Evolutionary conservation across 2,797 vertebrate genomes (phyloP), one percentile per base, ranked within the genome.

Genomic region (Gastrophryne carolinensis): DNA sequence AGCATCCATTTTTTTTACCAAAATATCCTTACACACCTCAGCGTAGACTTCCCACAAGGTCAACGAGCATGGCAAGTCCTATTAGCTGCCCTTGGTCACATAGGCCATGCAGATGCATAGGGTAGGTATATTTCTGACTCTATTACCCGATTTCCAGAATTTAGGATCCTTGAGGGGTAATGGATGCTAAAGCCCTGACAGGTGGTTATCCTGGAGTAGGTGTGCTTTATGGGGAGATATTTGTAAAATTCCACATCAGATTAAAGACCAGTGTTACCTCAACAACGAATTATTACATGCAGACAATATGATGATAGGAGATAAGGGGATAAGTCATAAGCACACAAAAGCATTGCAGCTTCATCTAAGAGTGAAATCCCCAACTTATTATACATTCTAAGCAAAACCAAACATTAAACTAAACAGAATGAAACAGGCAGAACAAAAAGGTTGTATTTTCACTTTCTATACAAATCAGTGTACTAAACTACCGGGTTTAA

Each of bases 401-500:
- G 47, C 26, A 52, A 19, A 53, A 26, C 30, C 10, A 49, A 61
- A 15, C 11, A 3, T 47, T 26, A 17, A 17, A 21, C 11, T 17
- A 64, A 52, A 47, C 23, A n/a, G n/a, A n/a, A n/a, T n/a, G 13
- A 23, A 52, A 24, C 19, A 49, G 41, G 24, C 13, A 47, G 2
- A 35, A 35, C 1, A 67, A 19, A 19, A 39, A 54, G 1, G 2
- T n/a, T n/a, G 2, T 19, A 26, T 30, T 44, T 7, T 19, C 27
- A n/a, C 21, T 17, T 37, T 41, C 50, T 26, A 54, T 56, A 41
- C 34, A 68, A 54, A 68, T 54, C 23, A 41, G 30, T 26, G 21
- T 23, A 67, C 44, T 32, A 66, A 32, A 52, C 27, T 65, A 67
- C 32, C 26, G 41, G 30, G 52, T 27, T 68, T 68, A 68, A 68